Conservation (phyloP, 2,113 vertebrate genomes). For the Marmota monax region DNA sequence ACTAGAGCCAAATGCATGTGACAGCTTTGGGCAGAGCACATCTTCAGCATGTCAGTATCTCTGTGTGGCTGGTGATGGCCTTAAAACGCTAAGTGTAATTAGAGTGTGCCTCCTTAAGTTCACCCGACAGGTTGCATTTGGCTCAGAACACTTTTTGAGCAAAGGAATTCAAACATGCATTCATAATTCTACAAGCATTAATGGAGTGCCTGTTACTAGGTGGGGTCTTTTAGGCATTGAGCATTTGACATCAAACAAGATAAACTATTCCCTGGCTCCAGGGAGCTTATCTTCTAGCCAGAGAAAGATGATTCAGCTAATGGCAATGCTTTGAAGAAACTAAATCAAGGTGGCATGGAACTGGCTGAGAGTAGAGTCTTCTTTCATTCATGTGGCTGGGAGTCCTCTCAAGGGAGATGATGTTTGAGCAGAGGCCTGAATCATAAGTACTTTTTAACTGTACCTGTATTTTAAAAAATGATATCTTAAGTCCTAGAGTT, state of each 20-base stretch:
- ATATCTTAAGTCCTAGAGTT: background rate
- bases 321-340: background rate
- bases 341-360: background rate
- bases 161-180: background rate
- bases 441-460: background rate
- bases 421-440: background rate
- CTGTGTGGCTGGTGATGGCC: background rate
- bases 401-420: background rate
- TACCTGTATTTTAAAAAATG: background rate
- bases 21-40: conserved; percentile 25
- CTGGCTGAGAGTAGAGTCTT: background rate
- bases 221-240: background rate
- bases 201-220: background rate
- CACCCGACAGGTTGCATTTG: background rate
- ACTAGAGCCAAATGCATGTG: background rate
- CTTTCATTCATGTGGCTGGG: background rate
- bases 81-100: conserved; percentile 39
- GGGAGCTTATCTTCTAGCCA: background rate
- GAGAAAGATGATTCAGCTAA: background rate
- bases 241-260: background rate
- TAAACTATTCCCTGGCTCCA: background rate
- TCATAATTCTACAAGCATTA: background rate
- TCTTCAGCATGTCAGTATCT: conserved; percentile 15
- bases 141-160: background rate
- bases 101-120: background rate